These are phyloP conservation scores for Gerris buenoi DNA, from an alignment of 1,140 invertebrate species.

Conservation along the genomic window DNA sequence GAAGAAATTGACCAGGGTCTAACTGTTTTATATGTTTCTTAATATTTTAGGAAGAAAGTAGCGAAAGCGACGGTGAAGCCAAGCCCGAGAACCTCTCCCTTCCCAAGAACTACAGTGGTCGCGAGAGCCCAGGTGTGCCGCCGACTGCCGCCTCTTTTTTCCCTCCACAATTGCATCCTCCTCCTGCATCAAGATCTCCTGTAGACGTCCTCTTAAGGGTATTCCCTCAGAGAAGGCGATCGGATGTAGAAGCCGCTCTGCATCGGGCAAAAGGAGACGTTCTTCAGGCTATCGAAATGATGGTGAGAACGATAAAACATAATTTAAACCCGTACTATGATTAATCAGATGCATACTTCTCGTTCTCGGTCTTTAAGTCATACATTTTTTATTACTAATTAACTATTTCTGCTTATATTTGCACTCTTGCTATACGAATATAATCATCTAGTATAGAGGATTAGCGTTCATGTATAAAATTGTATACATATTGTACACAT, in stretches of 20 bases:
- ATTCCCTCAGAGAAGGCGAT: conserved; percentile 67
- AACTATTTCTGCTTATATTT: too few species aligned
- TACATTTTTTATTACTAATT: too few species aligned
- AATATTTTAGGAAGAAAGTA: conserved; percentile 24
- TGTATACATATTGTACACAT: too few species aligned
- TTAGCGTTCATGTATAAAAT: too few species aligned
- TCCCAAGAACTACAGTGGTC: conserved; percentile 22
- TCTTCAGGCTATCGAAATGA: conserved; percentile 75
- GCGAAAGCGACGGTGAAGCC: conserved; percentile 21
- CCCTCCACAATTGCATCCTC: conserved; percentile 8
- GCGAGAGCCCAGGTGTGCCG: background rate
- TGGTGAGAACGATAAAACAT: conserved; percentile 53
- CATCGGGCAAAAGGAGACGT: conserved; percentile 63
- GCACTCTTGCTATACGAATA: too few species aligned
- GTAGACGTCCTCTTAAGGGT: conserved; percentile 61
- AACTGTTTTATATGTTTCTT: too few species aligned
- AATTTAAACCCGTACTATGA: too few species aligned
- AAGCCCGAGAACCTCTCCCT: conserved; percentile 28
- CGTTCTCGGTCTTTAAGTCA: too few species aligned
- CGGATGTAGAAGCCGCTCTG: conserved; percentile 67
- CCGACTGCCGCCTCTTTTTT: conserved; percentile 8
- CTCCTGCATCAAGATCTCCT: conserved; percentile 35
- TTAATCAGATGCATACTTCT: too few species aligned
- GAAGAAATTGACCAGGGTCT: too few species aligned
- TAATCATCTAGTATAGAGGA: too few species aligned